Conservation (phyloP, 2,797 vertebrate species). For the Halcyon chelicuti region DNA sequence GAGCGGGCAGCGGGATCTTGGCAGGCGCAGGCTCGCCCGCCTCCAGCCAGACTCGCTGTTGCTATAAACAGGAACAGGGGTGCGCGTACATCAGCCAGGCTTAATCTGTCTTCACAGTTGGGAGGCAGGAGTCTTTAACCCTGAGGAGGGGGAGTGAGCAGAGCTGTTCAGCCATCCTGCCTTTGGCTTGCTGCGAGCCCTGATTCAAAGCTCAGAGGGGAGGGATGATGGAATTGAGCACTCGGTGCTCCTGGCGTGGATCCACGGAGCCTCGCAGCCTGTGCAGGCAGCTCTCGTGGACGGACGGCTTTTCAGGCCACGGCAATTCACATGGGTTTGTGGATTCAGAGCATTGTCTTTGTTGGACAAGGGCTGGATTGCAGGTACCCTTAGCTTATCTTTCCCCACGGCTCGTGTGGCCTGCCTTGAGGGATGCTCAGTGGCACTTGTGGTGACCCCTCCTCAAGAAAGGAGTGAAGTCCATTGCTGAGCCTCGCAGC, state of each 20-base stretch:
- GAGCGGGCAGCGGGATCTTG: background rate
- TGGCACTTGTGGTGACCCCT: background rate
- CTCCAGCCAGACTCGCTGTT: background rate
- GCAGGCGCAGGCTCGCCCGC: background rate
- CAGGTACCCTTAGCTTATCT: background rate
- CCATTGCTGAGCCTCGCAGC: background rate
- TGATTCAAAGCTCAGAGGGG: background rate
- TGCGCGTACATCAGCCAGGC: background rate
- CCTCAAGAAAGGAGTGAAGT: background rate
- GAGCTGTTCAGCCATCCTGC: background rate
- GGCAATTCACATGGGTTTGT: background rate
- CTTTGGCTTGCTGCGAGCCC: background rate
- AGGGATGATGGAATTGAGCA: background rate
- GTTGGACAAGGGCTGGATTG: background rate
- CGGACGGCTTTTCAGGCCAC: background rate
- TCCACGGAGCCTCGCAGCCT: fast-evolving
- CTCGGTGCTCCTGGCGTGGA: background rate
- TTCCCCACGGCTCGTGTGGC: fast-evolving
- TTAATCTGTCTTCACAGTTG: background rate
- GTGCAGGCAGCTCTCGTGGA: background rate
- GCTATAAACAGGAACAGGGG: background rate
- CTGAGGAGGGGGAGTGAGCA: background rate
- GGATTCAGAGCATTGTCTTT: background rate
- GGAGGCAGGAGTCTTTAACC: background rate
- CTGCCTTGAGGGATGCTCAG: background rate